These are phyloP conservation scores for Parnassius orleans DNA, from an alignment of 2,888 invertebrate species.

Conservation along the genomic window DNA sequence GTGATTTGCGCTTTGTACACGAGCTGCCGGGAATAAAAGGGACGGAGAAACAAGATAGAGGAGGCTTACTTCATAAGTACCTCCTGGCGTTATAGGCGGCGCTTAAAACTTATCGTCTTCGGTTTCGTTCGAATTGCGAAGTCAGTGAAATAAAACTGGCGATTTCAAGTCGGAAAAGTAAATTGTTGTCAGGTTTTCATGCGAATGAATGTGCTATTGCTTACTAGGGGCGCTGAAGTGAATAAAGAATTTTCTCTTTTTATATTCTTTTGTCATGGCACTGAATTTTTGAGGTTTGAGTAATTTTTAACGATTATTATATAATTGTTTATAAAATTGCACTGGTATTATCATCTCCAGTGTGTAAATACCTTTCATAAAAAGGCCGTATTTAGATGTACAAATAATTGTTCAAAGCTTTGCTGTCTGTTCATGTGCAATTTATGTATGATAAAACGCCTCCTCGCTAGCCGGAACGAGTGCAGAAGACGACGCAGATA, in stretches of 20 bases:
- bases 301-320: not conserved
- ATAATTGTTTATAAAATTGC: too few relatives aligned
- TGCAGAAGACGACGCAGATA: too few relatives aligned
- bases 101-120: conserved; percentile 37
- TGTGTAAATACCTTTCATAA: too few relatives aligned
- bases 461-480: too few relatives aligned
- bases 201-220: conserved; percentile 18
- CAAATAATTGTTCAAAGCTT: too few relatives aligned
- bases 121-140: conserved; percentile 29
- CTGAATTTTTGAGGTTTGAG: conserved; percentile 15
- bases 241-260: conserved; percentile 20
- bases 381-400: too few relatives aligned
- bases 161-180: conserved; percentile 24
- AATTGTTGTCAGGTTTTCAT: conserved; percentile 26
- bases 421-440: too few relatives aligned
- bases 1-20: conserved; percentile 51
- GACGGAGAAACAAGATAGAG: conserved; percentile 42
- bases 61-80: conserved; percentile 35
- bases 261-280: conserved; percentile 23
- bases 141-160: conserved; percentile 30
- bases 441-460: too few relatives aligned
- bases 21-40: conserved; percentile 37
- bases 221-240: conserved; percentile 14
- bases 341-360: too few relatives aligned
- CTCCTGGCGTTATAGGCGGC: conserved; percentile 33